Percentiles rank a stretch among this genome's conserved stretches.
phyloP scores from a whole-genome alignment of 1,140 invertebrate species.

The Ceratosolen solmsi region DNA sequence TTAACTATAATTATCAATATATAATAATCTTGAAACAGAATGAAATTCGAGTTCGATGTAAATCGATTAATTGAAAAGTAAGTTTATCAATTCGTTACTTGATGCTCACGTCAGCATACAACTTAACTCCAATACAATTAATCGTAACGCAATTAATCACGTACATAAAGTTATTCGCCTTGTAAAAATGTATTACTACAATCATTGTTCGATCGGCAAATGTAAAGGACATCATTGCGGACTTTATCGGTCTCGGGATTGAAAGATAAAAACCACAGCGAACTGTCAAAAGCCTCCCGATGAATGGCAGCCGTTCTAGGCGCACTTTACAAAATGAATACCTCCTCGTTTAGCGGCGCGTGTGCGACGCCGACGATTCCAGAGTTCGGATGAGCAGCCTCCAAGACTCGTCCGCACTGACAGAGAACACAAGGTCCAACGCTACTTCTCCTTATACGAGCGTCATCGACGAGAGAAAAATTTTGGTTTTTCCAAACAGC shows the following conservation, averaged over 20 bases:
- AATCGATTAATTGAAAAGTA: neutral
- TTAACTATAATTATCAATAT: too few relatives aligned
- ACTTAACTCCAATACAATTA: slow-evolving; percentile 6
- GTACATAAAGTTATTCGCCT: neutral
- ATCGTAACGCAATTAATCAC: neutral
- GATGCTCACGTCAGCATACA: neutral
- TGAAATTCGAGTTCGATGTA: neutral
- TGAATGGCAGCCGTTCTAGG: slow-evolving; percentile 7
- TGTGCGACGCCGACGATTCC: too few relatives aligned
- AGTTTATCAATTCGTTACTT: slow-evolving; percentile 1
- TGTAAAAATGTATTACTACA: neutral
- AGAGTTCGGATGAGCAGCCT: too few relatives aligned
- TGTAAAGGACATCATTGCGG: neutral
- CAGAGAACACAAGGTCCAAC: too few relatives aligned
- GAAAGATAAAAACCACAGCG: neutral
- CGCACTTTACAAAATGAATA: neutral
- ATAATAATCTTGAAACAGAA: too few relatives aligned
- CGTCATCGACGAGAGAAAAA: too few relatives aligned
- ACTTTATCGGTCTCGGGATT: neutral
- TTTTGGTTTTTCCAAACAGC: too few relatives aligned
- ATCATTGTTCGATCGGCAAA: slow-evolving; percentile 2
- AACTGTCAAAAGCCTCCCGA: slow-evolving; percentile 20
- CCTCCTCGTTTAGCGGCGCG: slow-evolving; percentile 3
- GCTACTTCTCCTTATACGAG: too few relatives aligned
- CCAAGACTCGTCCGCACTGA: too few relatives aligned